Evolutionary conservation across 2,797 vertebrate species (phyloP).

Genomic region (Podarcis siculus): DNA sequence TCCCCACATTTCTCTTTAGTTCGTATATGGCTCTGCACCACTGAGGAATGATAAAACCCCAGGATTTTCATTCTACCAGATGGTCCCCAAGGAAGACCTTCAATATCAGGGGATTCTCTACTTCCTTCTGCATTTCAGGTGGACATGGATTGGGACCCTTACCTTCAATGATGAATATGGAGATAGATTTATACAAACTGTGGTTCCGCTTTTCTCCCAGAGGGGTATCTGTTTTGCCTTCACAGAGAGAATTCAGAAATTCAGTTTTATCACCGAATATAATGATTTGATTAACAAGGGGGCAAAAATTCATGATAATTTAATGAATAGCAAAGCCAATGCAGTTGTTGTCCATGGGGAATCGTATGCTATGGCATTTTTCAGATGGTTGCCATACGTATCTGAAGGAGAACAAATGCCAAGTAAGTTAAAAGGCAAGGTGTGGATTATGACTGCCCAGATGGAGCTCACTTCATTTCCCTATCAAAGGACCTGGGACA

Average conservation of each 20-base stretch:
- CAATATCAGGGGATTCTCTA: background rate
- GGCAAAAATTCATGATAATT: background rate
- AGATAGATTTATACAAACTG: background rate
- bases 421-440: background rate
- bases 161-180: background rate
- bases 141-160: slow-evolving; percentile 18
- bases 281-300: background rate
- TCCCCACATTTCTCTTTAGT: background rate
- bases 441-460: slow-evolving; percentile 9
- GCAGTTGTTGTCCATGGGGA: background rate
- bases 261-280: background rate
- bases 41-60: background rate
- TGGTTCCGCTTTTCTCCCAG: background rate
- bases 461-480: background rate
- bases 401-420: background rate
- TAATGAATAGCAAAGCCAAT: background rate
- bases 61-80: background rate
- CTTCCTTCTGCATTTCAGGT: slow-evolving; percentile 5
- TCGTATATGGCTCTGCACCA: slow-evolving; percentile 7
- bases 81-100: background rate
- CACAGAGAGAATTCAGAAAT: background rate
- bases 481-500: background rate
- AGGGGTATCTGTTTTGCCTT: background rate
- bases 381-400: background rate
- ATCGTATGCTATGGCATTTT: background rate